Conservation (phyloP, 2,888 invertebrate genomes). For the Pasiphila rectangulata region DNA sequence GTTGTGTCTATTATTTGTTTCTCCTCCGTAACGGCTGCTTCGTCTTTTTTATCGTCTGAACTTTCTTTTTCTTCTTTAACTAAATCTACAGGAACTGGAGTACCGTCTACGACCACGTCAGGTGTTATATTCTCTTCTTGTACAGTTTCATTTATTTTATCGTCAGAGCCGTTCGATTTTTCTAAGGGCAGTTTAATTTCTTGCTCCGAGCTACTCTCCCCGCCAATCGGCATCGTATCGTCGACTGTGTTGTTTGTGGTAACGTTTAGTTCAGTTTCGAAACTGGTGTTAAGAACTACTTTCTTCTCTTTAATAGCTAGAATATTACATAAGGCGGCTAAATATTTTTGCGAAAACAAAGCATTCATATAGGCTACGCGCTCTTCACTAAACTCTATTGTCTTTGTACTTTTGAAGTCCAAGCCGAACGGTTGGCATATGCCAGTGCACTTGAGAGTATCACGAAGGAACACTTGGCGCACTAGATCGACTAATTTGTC, state of each 20-base stretch:
- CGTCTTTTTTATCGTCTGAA: slow-evolving; percentile 52
- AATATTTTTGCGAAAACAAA: slow-evolving; percentile 84
- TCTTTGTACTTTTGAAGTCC: slow-evolving; percentile 81
- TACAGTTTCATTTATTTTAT: slow-evolving; percentile 57
- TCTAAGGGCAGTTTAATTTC: slow-evolving; percentile 60
- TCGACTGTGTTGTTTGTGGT: slow-evolving; percentile 71
- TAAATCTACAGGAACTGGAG: slow-evolving; percentile 49
- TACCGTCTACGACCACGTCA: slow-evolving; percentile 47
- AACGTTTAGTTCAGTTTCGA: slow-evolving; percentile 74
- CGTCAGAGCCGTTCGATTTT: slow-evolving; percentile 57
- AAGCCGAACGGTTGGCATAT: slow-evolving; percentile 83
- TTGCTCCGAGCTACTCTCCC: slow-evolving; percentile 61
- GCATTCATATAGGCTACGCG: slow-evolving; percentile 82
- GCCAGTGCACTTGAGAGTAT: slow-evolving; percentile 82
- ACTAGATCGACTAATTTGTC: slow-evolving; percentile 82
- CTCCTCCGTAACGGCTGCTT: slow-evolving; percentile 49
- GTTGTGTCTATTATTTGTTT: slow-evolving; percentile 42
- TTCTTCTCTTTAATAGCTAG: slow-evolving; percentile 85
- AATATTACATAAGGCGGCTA: slow-evolving; percentile 89
- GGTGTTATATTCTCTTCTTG: slow-evolving; percentile 53
- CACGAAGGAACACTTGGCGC: slow-evolving; percentile 80
- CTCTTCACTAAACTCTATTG: slow-evolving; percentile 70
- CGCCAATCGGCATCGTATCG: slow-evolving; percentile 55
- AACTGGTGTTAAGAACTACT: slow-evolving; percentile 83
- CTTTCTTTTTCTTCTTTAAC: slow-evolving; percentile 53